Base-by-base conservation (phyloP, 2,113 vertebrate genomes). In the Bucco capensis region DNA sequence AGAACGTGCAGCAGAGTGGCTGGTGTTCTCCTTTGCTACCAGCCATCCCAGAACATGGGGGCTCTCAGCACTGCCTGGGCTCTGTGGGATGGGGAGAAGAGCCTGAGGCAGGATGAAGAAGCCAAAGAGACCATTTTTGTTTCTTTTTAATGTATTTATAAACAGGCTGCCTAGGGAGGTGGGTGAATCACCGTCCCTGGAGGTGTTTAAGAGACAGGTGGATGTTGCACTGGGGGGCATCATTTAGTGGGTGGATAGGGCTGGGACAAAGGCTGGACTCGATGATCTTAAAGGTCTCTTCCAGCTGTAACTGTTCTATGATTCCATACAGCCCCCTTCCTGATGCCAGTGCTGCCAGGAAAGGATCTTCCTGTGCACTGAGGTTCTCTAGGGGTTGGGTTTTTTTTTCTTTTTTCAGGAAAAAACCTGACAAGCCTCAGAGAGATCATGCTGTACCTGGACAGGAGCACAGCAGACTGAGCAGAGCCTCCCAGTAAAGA, bases 111-210 rank as follows among this genome's bases (percentile, higher is more conserved):
- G 24, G 22, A 42, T 9, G 35, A 5, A 64, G 13, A 46, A 23
- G 28, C 28, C 0, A 0, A 27, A 37, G 42, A 60, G 3, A 35
- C 9, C 0, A 0, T 19, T 75, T 77, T 4, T 9, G 2, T 3
- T n/a, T n/a, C n/a, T n/a, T n/a, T n/a, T n/a, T n/a, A n/a, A n/a
- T n/a, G n/a, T n/a, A n/a, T n/a, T n/a, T n/a, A n/a, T n/a, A n/a
- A n/a, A n/a, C n/a, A n/a, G n/a, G n/a, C n/a, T n/a, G n/a, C n/a
- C n/a, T n/a, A n/a, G n/a, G n/a, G n/a, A n/a, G n/a, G n/a, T n/a
- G n/a, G n/a, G n/a, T n/a, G n/a, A n/a, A n/a, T n/a, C n/a, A n/a
- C n/a, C n/a, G n/a, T n/a, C n/a, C n/a, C n/a, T n/a, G n/a, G n/a
- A n/a, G n/a, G n/a, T n/a, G n/a, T n/a, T n/a, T n/a, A n/a, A n/a